phyloP scores from a whole-genome alignment of 1,140 invertebrate species.

The Dendrolimus punctatus region DNA sequence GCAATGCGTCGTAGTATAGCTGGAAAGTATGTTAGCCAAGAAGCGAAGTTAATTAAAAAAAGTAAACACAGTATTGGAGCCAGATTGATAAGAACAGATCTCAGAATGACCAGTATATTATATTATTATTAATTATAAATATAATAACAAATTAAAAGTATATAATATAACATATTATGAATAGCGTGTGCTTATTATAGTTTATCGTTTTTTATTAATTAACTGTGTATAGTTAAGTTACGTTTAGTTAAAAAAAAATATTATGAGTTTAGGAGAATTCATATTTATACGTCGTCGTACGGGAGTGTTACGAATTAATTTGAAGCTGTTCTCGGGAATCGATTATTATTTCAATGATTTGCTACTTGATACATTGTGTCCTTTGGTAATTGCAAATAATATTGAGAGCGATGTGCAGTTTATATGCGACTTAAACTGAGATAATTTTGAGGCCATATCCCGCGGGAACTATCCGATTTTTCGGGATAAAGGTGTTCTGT shows the following conservation, averaged over 20 bases:
- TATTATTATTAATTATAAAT: conserved; percentile 25
- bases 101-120: conserved; percentile 64
- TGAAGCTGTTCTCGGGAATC: no score
- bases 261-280: neutral
- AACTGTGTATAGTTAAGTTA: conserved; percentile 32
- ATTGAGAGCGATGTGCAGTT: no score
- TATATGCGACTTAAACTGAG: no score
- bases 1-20: conserved; percentile 1
- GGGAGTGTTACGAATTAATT: no score
- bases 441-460: no score
- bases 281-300: no score
- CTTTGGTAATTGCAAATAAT: no score
- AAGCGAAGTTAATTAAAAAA: conserved; percentile 9
- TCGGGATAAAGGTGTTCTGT: no score
- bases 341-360: no score
- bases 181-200: conserved; percentile 28
- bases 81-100: conserved; percentile 50
- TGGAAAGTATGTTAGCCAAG: no score
- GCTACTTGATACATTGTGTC: no score
- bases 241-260: conserved; percentile 22
- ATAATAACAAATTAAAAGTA: conserved; percentile 14
- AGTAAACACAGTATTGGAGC: conserved; percentile 33
- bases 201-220: conserved; percentile 23
- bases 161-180: conserved; percentile 18
- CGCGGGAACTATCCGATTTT: no score